These are phyloP conservation scores for Campaea margaritaria DNA, from an alignment of 2,888 invertebrate genomes.

Conservation along the genomic window DNA sequence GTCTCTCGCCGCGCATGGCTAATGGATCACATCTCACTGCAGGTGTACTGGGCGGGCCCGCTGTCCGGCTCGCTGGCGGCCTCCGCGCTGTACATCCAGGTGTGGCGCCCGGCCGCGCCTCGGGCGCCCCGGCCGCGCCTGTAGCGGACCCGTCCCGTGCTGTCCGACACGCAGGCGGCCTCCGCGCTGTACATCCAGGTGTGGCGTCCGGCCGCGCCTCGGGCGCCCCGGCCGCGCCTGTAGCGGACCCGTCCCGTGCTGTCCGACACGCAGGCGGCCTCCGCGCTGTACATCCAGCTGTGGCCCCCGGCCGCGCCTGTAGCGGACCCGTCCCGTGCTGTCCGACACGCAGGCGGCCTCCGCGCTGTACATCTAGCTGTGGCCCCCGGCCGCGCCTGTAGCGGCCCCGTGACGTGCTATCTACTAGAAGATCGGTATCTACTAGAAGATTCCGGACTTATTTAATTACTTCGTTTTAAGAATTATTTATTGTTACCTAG, in stretches of 20 bases:
- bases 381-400: conserved; percentile 13
- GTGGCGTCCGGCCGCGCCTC: conserved; percentile 20
- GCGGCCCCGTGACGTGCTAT: neutral
- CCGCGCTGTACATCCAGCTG: conserved; percentile 18
- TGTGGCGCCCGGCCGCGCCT: conserved; percentile 20
- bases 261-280: conserved; percentile 52
- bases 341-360: conserved; percentile 52
- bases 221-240: neutral
- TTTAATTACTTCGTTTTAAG: too few species aligned
- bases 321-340: neutral
- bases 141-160: neutral
- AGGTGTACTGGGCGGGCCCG: conserved; percentile 89
- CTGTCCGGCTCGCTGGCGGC: conserved; percentile 57
- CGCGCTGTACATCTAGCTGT: conserved; percentile 19
- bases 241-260: neutral
- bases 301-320: conserved; percentile 11
- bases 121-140: neutral
- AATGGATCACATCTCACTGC: conserved; percentile 18
- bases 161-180: conserved; percentile 52
- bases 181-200: conserved; percentile 16
- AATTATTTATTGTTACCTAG: too few species aligned
- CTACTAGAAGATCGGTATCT: too few species aligned
- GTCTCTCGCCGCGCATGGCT: neutral
- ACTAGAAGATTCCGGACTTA: too few species aligned
- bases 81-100: conserved; percentile 17